Evolutionary conservation across 2,888 invertebrate genomes (phyloP).

Genomic region (Drosophila meridionalis): DNA sequence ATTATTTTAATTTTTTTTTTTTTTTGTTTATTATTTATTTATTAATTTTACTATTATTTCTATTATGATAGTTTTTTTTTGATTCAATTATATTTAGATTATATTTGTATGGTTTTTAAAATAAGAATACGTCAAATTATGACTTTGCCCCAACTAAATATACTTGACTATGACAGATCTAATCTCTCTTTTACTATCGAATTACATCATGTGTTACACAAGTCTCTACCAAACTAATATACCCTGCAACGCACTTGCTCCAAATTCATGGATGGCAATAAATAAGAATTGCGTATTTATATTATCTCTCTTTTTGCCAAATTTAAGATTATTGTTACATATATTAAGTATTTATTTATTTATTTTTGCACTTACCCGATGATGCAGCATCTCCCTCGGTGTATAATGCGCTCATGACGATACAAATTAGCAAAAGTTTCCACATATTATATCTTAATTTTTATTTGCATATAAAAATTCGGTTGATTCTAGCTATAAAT

Average conservation of each 20-base stretch:
- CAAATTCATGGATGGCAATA: background rate
- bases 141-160: too few species aligned
- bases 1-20: too few species aligned
- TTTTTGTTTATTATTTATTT: too few species aligned
- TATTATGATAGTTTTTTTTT: too few species aligned
- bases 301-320: background rate
- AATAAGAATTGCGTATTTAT: background rate
- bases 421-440: conserved; percentile 76
- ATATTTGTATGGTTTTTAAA: too few species aligned
- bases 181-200: background rate
- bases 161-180: background rate
- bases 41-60: too few species aligned
- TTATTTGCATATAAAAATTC: conserved; percentile 53
- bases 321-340: too few species aligned
- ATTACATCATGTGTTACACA: background rate
- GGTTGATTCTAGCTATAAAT: conserved; percentile 31
- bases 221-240: background rate
- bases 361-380: conserved; percentile 57
- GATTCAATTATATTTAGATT: too few species aligned
- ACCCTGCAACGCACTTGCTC: background rate
- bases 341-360: too few species aligned
- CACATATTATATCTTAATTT: conserved; percentile 70
- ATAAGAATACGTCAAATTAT: too few species aligned
- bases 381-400: conserved; percentile 65
- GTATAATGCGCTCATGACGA: conserved; percentile 70